Evolutionary conservation across 2,888 invertebrate species (phyloP), one percentile per base, ranked within the genome.

Genomic region (Andricus curvator): DNA sequence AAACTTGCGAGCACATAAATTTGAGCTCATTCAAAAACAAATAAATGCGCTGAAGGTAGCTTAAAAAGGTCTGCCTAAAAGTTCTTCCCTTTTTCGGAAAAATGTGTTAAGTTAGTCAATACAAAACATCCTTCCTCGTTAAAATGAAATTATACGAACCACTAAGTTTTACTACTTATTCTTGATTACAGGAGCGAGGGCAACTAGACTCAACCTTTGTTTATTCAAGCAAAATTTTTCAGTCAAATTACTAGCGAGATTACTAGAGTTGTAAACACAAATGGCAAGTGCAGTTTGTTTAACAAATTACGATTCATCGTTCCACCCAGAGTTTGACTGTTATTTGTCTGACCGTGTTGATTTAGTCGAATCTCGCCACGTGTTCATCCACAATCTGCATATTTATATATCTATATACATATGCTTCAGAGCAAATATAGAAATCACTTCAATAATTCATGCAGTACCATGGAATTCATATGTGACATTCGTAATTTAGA

Each of bases 301-400:
- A 77, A 64, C 79, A 67, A 79, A 79, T 81, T 77, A 48, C 65
- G 76, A 81, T 48, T 67, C 20, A 74, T 74, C 56, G 51, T 74
- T 56, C 22, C 11, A 68, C n/a, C 33, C 56, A 20, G 56, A 56
- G 56, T 74, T 74, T 56, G 33, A 8, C 78, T 70, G 79, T 56
- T 77, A 81, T 81, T 81, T 79, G 77, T 70, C 70, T 77, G 77
- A 48, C 65, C 44, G 51, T 78, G 81, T 78, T 78, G 70, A 78
- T 62, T 78, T 44, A 41, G 20, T n/a, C 29, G 48, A 77, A 77
- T 77, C 41, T 65, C 77, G 29, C 56, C 56, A 74, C 33, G 33
- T 33, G n/a, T 74, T 74, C 56, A 56, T 37, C 56, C 37, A 56
- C 74, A 74, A 74, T 56, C 56, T 56, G 56, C 25, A 11, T 60